A percentile compares a stretch with the other conserved stretches of the same genome.
Evolutionary conservation across 1,140 invertebrate species (phyloP).

Genomic region (Zaprionus ornatus): DNA sequence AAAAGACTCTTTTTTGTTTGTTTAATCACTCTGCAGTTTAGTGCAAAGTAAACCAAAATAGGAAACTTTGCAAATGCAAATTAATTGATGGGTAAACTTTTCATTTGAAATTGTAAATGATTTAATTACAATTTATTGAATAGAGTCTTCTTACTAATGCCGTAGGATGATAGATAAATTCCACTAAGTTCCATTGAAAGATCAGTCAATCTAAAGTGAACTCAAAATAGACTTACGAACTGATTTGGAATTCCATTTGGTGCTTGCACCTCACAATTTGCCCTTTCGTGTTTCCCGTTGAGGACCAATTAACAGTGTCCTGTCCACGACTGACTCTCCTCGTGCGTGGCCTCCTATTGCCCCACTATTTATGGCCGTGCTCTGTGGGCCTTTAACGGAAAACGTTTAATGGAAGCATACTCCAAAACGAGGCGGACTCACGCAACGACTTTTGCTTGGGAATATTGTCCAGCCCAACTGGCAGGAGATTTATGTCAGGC

Average conservation of each 20-base stretch:
- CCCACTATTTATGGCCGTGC: slow-evolving; percentile 37
- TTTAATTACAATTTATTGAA: background rate
- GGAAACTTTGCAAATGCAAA: slow-evolving; percentile 6
- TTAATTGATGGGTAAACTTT: slow-evolving; percentile 4
- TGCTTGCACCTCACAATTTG: background rate
- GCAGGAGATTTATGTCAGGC: slow-evolving; percentile 36
- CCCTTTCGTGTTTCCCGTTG: background rate
- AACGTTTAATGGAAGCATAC: slow-evolving; percentile 37
- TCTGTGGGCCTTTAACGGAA: slow-evolving; percentile 30
- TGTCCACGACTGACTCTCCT: slow-evolving; percentile 9
- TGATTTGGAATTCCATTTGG: background rate
- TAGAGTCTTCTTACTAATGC: background rate
- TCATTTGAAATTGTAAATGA: background rate
- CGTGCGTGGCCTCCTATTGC: background rate
- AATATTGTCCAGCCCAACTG: slow-evolving; percentile 1
- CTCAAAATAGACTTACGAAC: background rate
- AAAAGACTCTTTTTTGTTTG: slow-evolving; percentile 9
- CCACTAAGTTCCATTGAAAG: background rate
- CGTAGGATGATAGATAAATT: background rate
- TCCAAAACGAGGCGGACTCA: slow-evolving; percentile 31
- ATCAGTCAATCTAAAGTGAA: background rate
- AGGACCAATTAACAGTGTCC: slow-evolving; percentile 34
- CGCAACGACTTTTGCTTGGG: slow-evolving; percentile 17
- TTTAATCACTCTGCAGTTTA: slow-evolving; percentile 17
- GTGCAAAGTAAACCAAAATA: slow-evolving; percentile 7